Evolutionary conservation across 2,113 vertebrate species (phyloP), one percentile per base, ranked within the genome.

Genomic region (Albula goreensis): DNA sequence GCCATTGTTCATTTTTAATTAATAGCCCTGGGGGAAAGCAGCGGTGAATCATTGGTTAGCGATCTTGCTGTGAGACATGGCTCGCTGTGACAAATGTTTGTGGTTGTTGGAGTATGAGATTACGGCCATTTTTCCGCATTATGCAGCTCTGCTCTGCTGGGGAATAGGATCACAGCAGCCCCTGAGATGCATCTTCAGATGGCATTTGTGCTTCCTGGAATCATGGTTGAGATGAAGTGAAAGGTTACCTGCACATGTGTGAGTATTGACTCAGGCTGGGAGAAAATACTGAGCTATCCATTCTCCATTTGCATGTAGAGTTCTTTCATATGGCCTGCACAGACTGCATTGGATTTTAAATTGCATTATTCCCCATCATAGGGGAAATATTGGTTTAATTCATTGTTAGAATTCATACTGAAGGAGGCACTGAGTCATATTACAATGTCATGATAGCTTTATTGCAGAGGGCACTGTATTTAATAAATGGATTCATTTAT

Each of bases 1-100:
- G 79, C 82, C 78, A 84, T 85, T 84, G 81, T 88, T 90, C 78
- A 89, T 90, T 86, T 90, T 85, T 88, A 89, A 90, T 89, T 87
- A 88, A 88, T 87, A 77, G 85, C 87, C 84, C 84, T 51, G 60
- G 80, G 88, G 84, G 50, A 86, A 87, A 79, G 78, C 56, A 70
- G 80, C 53, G 41, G 49, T 85, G 86, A 88, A 84, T 89, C 83
- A 86, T 85, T 84, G 82, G 57, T 78, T 82, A 66, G 85, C 78
- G 56, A 79, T 80, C 83, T 84, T 31, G 81, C 84, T 83, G 80
- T 78, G 53, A 84, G 83, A 83, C 83, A 52, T 48, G 17, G 60
- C 56, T 79, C 57, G 84, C 85, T 48, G 56, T 87, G 87, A 87
- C 79, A n/a, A 85, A 88, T 88, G 78, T 56, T n/a, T 49, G 8